Evolutionary conservation across 2,888 invertebrate species (phyloP).

Genomic region (Limnephilus lunatus): DNA sequence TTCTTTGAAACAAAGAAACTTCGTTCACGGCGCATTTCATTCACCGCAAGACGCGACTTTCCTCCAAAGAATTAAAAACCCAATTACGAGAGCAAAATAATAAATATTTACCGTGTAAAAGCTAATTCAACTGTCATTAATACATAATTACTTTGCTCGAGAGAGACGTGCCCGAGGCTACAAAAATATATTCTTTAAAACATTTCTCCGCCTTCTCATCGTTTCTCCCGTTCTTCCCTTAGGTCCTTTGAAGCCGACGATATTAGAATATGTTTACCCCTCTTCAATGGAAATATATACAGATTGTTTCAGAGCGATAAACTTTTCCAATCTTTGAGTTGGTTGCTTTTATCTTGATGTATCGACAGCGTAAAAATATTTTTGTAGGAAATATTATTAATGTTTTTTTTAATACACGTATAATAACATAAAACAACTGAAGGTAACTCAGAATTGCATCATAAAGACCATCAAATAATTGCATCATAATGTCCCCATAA

Average conservation of each 20-base stretch:
- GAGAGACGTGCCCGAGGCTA: neutral
- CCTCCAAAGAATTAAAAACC: neutral
- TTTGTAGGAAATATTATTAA: too few relatives aligned
- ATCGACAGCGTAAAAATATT: neutral
- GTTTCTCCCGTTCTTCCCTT: neutral
- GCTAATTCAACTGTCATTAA: constrained; percentile 35
- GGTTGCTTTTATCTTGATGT: neutral
- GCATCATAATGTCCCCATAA: too few relatives aligned
- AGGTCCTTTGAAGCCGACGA: neutral
- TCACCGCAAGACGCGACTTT: neutral
- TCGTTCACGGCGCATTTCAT: neutral
- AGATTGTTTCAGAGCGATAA: neutral
- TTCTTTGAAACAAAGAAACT: neutral
- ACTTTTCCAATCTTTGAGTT: neutral
- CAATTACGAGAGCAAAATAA: neutral
- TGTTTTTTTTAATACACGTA: too few relatives aligned
- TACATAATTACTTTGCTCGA: constrained; percentile 43
- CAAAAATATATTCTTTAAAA: constrained; percentile 35
- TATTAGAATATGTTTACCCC: constrained; percentile 14
- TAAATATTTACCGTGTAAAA: constrained; percentile 46
- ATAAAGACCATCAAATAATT: too few relatives aligned
- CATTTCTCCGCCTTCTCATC: neutral
- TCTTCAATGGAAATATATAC: neutral
- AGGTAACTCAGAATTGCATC: too few relatives aligned
- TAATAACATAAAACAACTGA: too few relatives aligned